Evolutionary conservation across 2,797 vertebrate species (phyloP).

Genomic region (Miichthys miiuy): DNA sequence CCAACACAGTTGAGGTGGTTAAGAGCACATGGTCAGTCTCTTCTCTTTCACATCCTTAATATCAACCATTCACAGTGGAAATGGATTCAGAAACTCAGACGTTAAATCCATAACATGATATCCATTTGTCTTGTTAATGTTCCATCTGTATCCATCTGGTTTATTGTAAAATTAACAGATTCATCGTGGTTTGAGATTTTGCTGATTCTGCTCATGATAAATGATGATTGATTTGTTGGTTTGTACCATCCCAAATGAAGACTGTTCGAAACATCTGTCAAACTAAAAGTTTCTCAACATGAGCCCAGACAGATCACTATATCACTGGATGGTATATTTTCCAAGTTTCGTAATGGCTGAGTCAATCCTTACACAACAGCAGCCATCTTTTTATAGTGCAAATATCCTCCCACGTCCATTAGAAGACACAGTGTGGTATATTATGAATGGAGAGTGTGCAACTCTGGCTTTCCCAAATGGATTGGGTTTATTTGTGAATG

Average conservation of each 20-base stretch:
- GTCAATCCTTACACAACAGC: conserved; percentile 13
- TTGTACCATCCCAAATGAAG: conserved; percentile 6
- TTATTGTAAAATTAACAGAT: conserved; percentile 15
- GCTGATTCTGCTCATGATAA: conserved; percentile 4
- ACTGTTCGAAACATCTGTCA: conserved; percentile 21
- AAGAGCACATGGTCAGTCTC: conserved; percentile 47
- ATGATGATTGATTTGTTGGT: conserved; percentile 21
- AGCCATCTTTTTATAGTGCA: conserved; percentile 21
- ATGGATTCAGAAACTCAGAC: neutral
- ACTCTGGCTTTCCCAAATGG: conserved; percentile 48
- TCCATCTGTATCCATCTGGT: conserved; percentile 20
- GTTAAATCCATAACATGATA: conserved; percentile 20
- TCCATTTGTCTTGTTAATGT: conserved; percentile 20
- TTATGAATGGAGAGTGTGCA: conserved; percentile 54
- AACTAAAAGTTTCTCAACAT: neutral
- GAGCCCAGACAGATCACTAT: neutral
- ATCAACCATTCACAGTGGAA: conserved; percentile 16
- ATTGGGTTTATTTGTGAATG: conserved; percentile 45
- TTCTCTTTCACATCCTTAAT: conserved; percentile 39
- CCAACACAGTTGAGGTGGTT: conserved; percentile 29
- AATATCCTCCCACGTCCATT: conserved; percentile 53
- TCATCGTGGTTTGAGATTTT: neutral
- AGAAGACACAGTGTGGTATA: conserved; percentile 28
- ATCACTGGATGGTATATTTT: neutral
- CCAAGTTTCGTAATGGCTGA: conserved; percentile 17